Evolutionary conservation across 1,140 invertebrate genomes (phyloP).

Genomic region (Megalonaias nervosa): DNA sequence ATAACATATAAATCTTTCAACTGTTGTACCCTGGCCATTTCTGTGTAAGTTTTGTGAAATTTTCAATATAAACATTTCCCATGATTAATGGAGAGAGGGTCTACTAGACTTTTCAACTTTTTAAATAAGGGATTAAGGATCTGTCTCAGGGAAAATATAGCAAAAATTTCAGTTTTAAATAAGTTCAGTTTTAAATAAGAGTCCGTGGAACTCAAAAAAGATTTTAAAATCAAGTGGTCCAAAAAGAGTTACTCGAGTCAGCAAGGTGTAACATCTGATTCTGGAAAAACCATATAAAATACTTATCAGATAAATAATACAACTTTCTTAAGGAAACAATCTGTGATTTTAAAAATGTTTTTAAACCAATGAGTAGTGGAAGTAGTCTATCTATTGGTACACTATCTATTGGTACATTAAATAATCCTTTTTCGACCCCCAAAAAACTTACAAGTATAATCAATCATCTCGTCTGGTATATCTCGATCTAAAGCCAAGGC

Average conservation of each 20-base stretch:
- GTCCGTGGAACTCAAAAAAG: too few relatives aligned
- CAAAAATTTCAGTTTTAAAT: too few relatives aligned
- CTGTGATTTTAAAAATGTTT: background rate
- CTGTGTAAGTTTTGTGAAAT: too few relatives aligned
- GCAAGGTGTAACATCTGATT: background rate
- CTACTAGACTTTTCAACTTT: too few relatives aligned
- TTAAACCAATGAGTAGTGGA: too few relatives aligned
- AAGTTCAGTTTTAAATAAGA: too few relatives aligned
- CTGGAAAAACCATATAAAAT: background rate
- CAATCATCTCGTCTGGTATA: constrained; percentile 70
- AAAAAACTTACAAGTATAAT: constrained; percentile 69
- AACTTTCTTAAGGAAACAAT: background rate
- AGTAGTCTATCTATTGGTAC: background rate
- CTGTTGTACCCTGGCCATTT: too few relatives aligned
- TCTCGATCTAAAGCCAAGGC: constrained; percentile 73
- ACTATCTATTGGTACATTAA: background rate
- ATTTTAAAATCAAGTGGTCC: background rate
- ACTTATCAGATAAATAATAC: background rate
- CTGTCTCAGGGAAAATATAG: too few relatives aligned
- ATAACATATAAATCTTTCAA: too few relatives aligned
- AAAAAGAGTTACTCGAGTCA: background rate
- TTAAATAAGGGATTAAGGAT: too few relatives aligned
- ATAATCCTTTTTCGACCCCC: background rate
- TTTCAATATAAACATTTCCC: too few relatives aligned
- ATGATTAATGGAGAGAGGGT: too few relatives aligned